A percentile compares a stretch with the other conserved stretches of the same genome.
Conservation (phyloP, 2,888 invertebrate genomes). For the Orchestes rusci region DNA sequence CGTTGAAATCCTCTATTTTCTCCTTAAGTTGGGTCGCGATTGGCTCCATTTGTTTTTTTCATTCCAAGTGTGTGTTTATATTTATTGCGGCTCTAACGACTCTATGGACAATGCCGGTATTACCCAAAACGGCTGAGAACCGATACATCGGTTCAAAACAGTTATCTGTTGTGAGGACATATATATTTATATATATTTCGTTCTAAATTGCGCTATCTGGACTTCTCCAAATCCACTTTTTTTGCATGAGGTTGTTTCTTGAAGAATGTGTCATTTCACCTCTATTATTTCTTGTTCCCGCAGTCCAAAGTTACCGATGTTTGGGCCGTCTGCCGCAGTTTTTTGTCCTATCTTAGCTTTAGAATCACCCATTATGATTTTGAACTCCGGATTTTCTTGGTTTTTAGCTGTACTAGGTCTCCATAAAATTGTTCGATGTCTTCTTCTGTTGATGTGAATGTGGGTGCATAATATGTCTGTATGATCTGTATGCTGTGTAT, state of each 20-base stretch:
- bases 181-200: not conserved
- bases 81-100: not conserved
- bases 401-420: not conserved
- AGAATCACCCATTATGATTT: not conserved
- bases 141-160: not conserved
- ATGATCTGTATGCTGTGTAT: not conserved
- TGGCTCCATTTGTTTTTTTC: not conserved
- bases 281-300: conserved; percentile 1
- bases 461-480: not conserved
- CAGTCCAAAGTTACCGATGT: not conserved
- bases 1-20: conserved; percentile 1
- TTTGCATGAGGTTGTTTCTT: not conserved
- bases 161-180: conserved; percentile 2
- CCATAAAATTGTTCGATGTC: not conserved
- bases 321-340: not conserved
- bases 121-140: conserved; percentile 1
- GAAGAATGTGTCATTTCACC: not conserved
- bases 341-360: not conserved
- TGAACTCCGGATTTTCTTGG: conserved; percentile 4
- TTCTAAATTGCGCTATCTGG: not conserved
- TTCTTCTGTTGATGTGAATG: not conserved
- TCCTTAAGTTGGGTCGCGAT: not conserved
- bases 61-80: not conserved
- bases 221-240: not conserved
- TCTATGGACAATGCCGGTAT: too few relatives aligned